Percentiles rank a stretch among this genome's conserved stretches.
phyloP scores from a whole-genome alignment of 2,888 invertebrate genomes.

The Philereme transversata region DNA sequence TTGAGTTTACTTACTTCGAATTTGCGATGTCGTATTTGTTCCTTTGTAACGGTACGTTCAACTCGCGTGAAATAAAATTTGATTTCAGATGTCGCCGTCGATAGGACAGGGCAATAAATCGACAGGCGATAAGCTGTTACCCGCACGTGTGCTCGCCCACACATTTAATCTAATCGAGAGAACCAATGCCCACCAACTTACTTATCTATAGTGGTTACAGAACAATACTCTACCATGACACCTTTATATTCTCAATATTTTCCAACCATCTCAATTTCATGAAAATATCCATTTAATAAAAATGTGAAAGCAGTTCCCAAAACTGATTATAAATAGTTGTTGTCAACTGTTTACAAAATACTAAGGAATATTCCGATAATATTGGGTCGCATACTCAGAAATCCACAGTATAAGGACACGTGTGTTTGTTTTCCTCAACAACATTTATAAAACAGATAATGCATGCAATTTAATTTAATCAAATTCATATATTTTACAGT shows the following conservation, averaged over 20 bases:
- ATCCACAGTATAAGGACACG: constrained; percentile 14
- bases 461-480: constrained; percentile 4
- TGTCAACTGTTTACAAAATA: background rate
- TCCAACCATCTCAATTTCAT: constrained; percentile 25
- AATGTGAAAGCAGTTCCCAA: background rate
- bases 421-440: constrained; percentile 26
- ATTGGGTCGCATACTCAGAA: constrained; percentile 32
- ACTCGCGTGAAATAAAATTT: constrained; percentile 44
- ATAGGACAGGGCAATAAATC: constrained; percentile 42
- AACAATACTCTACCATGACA: constrained; percentile 29
- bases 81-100: constrained; percentile 43
- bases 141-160: constrained; percentile 69
- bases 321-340: background rate
- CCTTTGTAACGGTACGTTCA: constrained; percentile 27
- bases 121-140: constrained; percentile 64
- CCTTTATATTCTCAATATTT: constrained; percentile 30
- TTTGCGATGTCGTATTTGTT: constrained; percentile 22
- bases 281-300: background rate
- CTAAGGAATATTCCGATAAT: constrained; percentile 1
- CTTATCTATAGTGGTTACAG: constrained; percentile 38
- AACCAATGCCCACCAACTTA: constrained; percentile 35
- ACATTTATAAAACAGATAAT: constrained; percentile 4
- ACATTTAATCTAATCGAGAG: constrained; percentile 50
- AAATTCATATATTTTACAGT: background rate
- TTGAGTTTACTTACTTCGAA: constrained; percentile 28